Conservation (phyloP, 2,797 vertebrate genomes). For the Podarcis siculus region DNA sequence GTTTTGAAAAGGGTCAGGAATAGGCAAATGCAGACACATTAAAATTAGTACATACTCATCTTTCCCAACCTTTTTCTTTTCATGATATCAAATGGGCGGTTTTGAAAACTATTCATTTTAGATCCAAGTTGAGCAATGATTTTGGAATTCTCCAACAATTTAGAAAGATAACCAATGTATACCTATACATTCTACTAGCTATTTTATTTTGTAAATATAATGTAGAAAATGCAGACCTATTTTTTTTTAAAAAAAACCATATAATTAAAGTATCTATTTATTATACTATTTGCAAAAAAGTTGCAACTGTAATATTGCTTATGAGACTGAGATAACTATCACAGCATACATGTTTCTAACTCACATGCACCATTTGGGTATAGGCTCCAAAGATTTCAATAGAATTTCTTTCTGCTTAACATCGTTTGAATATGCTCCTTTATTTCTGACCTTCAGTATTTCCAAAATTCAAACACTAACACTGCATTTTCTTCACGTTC, state of each 20-base stretch:
- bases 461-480: not conserved
- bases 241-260: not conserved
- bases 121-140: not conserved
- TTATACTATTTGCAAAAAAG: slow-evolving; percentile 24
- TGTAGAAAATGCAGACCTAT: slow-evolving; percentile 19
- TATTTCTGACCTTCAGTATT: not conserved
- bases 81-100: slow-evolving; percentile 7
- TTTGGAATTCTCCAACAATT: slow-evolving; percentile 7
- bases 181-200: not conserved
- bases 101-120: slow-evolving; percentile 4
- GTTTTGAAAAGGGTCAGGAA: not conserved
- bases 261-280: not conserved
- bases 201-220: slow-evolving; percentile 8
- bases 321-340: not conserved
- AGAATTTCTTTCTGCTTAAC: not conserved
- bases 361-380: not conserved
- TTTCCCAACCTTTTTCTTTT: not conserved
- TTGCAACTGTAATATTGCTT: slow-evolving; percentile 7
- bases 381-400: not conserved
- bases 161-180: not conserved
- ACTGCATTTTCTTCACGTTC: not conserved
- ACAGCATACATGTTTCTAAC: not conserved
- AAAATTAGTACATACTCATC: not conserved
- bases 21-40: not conserved
- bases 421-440: not conserved